Conservation (phyloP, 2,113 vertebrate species). For the Poecilia latipinna region DNA sequence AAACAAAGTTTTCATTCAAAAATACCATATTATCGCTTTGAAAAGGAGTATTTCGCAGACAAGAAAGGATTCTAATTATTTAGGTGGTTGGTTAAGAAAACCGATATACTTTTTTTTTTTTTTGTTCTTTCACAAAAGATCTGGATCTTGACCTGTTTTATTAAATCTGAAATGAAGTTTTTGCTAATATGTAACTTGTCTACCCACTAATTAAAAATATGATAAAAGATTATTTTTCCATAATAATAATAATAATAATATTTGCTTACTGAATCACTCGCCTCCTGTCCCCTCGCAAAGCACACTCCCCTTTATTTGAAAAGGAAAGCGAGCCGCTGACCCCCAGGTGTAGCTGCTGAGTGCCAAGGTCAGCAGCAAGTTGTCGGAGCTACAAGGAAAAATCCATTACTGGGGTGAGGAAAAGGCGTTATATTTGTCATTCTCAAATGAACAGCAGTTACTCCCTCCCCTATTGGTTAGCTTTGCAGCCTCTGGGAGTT, state of each 20-base stretch:
- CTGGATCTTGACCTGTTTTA: not conserved
- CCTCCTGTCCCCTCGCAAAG: not conserved
- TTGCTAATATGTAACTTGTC: not conserved
- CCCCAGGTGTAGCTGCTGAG: slow-evolving; percentile 27
- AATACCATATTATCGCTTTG: not conserved
- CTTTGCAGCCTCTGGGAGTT: slow-evolving; percentile 22
- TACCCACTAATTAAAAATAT: not conserved
- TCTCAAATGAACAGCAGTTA: slow-evolving; percentile 53
- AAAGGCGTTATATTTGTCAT: slow-evolving; percentile 65
- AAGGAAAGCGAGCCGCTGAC: slow-evolving; percentile 29
- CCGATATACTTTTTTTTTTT: no score
- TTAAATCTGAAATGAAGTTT: not conserved
- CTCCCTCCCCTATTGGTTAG: slow-evolving; percentile 33
- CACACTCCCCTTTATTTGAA: not conserved
- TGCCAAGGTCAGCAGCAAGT: slow-evolving; percentile 56
- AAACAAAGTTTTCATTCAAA: not conserved
- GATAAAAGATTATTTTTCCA: not conserved
- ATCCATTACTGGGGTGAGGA: slow-evolving; percentile 46
- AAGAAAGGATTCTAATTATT: no score
- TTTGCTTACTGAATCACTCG: not conserved
- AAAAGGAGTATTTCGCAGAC: not conserved
- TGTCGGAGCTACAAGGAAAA: slow-evolving; percentile 56
- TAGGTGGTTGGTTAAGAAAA: no score
- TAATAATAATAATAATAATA: not conserved
- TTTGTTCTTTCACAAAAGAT: not conserved